These are phyloP conservation scores for Rutilus rutilus DNA, from an alignment of 2,113 vertebrate species.

Conservation along the genomic window DNA sequence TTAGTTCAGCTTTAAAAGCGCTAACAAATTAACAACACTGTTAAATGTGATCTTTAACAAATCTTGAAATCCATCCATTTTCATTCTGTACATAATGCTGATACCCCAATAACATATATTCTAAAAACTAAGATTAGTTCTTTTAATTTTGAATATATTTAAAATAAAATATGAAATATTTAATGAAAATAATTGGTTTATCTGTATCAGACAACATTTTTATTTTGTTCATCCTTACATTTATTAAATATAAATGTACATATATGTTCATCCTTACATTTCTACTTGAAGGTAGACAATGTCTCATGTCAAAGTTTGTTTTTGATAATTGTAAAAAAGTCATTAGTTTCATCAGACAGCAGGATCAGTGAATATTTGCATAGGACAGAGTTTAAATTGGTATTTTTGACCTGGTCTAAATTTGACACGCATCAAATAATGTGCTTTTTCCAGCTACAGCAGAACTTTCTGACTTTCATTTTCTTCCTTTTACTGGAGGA, in stretches of 20 bases:
- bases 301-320: background rate
- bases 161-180: background rate
- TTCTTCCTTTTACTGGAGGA: conserved; percentile 38
- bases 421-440: conserved; percentile 37
- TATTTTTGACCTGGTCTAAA: conserved; percentile 19
- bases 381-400: background rate
- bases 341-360: background rate
- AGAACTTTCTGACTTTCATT: conserved; percentile 41
- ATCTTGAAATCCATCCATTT: background rate
- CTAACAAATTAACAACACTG: background rate
- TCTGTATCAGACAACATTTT: background rate
- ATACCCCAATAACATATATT: background rate
- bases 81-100: background rate
- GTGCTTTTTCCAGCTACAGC: background rate
- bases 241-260: too few species aligned
- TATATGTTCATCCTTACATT: background rate
- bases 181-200: background rate
- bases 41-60: background rate
- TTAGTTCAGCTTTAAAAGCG: background rate
- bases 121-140: background rate
- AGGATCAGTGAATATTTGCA: background rate
- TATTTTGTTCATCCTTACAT: background rate
- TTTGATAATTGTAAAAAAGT: background rate
- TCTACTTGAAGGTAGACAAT: background rate
- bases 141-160: background rate